Evolutionary conservation across 1,140 invertebrate species (phyloP), one percentile per base, ranked within the genome.

Genomic region (Choristoneura fumiferana): DNA sequence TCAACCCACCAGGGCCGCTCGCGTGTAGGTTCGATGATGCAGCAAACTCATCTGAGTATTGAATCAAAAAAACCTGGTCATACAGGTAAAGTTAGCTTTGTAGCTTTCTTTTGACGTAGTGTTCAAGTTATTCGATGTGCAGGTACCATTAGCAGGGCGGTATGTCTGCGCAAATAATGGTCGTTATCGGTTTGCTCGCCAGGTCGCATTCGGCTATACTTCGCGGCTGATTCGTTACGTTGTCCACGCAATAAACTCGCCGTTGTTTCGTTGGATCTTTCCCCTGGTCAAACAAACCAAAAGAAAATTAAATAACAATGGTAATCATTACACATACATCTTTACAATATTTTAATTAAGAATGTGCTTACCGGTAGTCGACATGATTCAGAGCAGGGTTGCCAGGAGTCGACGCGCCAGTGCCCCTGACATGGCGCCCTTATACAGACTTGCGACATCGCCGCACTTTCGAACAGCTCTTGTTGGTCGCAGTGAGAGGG

Each of bases 181-280:
- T 73, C 57, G 57, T 74, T 12, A 75, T 66, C n/a, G 88, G 88
- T 65, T 80, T 87, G 6, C 52, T 70, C 4, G 68, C 63, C 18
- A 57, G 9, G 57, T 85, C 82, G 65, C 89, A 90, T 58, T 83
- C 65, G 4, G 70, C 68, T 52, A 89, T 86, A 10, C 60, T 8
- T 84, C 71, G 4, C 79, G 77, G 49, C 73, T 73, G 62, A 12
- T 88, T 81, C 8, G 77, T 73, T 60, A 69, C 29, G 66, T 80
- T 87, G 63, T 86, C 78, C 34, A 82, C 81, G 66, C 89, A 89
- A 64, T 87, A 78, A 1, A 90, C 84, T 43, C 67, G 77, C 35
- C 87, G 71, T 29, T 79, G 66, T 58, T 84, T 87, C 38, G 69
- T 83, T 4, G 78, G 80, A 35, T 84, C 75, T 39, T 80, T 64